Base-by-base conservation (phyloP, 2,888 invertebrate species). In the Ariolimax columbianus region DNA sequence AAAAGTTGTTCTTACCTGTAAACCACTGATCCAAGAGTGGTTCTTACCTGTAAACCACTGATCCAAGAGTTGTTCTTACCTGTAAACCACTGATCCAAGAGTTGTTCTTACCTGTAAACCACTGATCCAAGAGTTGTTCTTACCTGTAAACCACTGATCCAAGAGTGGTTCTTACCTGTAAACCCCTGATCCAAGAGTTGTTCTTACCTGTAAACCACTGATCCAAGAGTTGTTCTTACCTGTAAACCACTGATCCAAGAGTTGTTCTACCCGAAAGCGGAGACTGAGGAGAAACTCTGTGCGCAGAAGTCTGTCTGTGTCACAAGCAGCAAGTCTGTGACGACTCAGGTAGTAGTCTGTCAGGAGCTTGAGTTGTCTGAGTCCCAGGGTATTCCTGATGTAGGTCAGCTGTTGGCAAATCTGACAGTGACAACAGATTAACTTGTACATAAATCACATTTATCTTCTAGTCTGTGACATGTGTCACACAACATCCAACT, bases 301-400 rank as follows among this genome's bases (percentile, higher is more conserved):
- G 23, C 88, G 87, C 9, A 90, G 66, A 0, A 90, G 87, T 14
- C 77, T 77, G 47, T 80, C 73, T 1, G 51, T 40, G 23, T 59
- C 78, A 26, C 36, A 51, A 4, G 43, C 63, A 63, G 78, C 72
- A 82, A 89, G 77, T 36, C 88, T 85, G 84, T 89, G 88, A 11
- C 86, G 86, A 36, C 89, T 87, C 77, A 86, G 87, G 84, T 91
- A 90, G 87, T 91, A 92, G n/a, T 89, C 87, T 82, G 89, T 81
- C 43, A 92, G 89, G 36, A 91, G 84, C 86, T 90, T 91, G 73
- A 92, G 77, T 86, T 92, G 92, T 83, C 87, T 87, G n/a, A 92
- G 86, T n/a, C 90, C 90, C 0, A 88, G 51, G 0, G 87, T 88
- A 40, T 77, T 83, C 19, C 66, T 36, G 38, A 82, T 83, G 66